phyloP scores from a whole-genome alignment of 1,140 invertebrate genomes.

The Danaus plexippus region DNA sequence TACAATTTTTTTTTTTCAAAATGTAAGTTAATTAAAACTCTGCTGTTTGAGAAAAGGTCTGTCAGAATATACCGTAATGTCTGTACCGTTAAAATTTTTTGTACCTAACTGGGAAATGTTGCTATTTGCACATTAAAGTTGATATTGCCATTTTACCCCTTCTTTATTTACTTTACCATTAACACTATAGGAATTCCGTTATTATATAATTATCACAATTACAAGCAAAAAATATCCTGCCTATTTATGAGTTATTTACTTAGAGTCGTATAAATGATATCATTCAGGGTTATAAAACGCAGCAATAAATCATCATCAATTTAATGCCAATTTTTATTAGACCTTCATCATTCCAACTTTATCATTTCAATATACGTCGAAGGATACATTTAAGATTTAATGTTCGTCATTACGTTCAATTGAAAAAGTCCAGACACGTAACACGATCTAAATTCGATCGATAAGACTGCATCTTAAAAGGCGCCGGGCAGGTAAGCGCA shows the following conservation, averaged over 20 bases:
- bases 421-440: constrained; percentile 37
- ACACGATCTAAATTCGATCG: constrained; percentile 44
- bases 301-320: constrained; percentile 21
- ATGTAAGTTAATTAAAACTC: too few relatives aligned
- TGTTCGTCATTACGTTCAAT: constrained; percentile 27
- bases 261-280: constrained; percentile 2
- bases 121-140: not conserved
- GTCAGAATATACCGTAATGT: too few relatives aligned
- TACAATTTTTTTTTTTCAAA: too few relatives aligned
- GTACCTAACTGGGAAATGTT: constrained; percentile 3
- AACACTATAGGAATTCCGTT: too few relatives aligned
- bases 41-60: too few relatives aligned
- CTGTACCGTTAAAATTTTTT: constrained; percentile 4
- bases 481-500: constrained; percentile 41
- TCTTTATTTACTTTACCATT: too few relatives aligned
- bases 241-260: constrained; percentile 1
- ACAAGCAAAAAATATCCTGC: too few relatives aligned
- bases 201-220: too few relatives aligned
- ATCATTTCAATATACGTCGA: constrained; percentile 20
- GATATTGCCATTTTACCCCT: too few relatives aligned
- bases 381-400: constrained; percentile 18
- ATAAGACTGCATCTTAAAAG: constrained; percentile 50
- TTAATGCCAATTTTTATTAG: constrained; percentile 20
- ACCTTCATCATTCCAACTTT: constrained; percentile 17
- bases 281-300: constrained; percentile 8